phyloP scores from a whole-genome alignment of 1,140 invertebrate species.

The Dryas iulia region DNA sequence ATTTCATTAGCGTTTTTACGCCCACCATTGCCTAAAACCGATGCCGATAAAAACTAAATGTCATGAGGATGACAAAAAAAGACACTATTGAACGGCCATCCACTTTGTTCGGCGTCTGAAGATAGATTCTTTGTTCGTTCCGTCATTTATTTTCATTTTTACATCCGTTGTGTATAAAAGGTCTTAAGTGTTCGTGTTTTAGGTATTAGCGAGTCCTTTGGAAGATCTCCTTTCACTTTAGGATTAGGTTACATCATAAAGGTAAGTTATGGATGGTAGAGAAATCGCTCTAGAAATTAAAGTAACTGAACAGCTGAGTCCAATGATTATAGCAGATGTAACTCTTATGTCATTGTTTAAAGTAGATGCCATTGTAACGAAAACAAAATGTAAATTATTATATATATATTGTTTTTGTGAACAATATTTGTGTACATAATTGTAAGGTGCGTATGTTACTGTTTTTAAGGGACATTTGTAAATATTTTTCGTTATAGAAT shows the following conservation, averaged over 20 bases:
- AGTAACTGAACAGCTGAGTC: slow-evolving; percentile 20
- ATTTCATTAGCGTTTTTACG: slow-evolving; percentile 10
- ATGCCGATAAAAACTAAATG: slow-evolving; percentile 16
- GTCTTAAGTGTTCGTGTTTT: slow-evolving; percentile 1
- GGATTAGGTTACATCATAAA: slow-evolving; percentile 24
- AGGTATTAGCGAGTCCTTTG: slow-evolving; percentile 8
- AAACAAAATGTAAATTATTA: neutral
- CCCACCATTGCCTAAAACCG: slow-evolving; percentile 1
- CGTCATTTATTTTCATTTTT: slow-evolving; percentile 7
- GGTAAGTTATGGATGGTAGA: slow-evolving; percentile 23
- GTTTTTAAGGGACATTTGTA: too few relatives aligned
- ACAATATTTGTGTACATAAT: too few relatives aligned
- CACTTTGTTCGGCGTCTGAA: slow-evolving; percentile 16
- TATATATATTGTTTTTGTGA: too few relatives aligned
- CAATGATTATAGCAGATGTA: slow-evolving; percentile 25
- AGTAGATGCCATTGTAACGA: neutral
- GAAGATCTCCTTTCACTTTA: slow-evolving; percentile 24
- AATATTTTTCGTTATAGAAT: too few relatives aligned
- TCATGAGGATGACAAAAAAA: slow-evolving; percentile 17
- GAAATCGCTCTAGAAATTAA: slow-evolving; percentile 38
- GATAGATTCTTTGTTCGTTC: slow-evolving; percentile 12
- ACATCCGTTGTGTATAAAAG: neutral
- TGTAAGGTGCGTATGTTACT: too few relatives aligned
- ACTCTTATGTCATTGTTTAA: slow-evolving; percentile 21
- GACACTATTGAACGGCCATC: neutral